phyloP scores from a whole-genome alignment of 2,797 vertebrate genomes.

The Phataginus tetradactyla region DNA sequence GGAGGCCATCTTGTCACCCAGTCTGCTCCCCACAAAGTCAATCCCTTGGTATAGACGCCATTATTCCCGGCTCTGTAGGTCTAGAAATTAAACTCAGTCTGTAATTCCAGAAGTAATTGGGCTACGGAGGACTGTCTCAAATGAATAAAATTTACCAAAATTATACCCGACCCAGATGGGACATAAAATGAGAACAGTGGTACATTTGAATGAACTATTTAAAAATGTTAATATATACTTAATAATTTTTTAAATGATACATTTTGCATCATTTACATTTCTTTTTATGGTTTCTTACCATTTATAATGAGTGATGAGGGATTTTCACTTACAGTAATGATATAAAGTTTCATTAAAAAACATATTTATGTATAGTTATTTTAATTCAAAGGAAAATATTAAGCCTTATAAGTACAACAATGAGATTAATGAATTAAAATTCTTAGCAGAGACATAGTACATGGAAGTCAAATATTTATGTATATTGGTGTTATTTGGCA shows the following conservation, averaged over 20 bases:
- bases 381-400: not conserved
- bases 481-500: not conserved
- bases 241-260: not conserved
- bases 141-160: not conserved
- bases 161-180: not conserved
- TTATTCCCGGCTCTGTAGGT: not conserved
- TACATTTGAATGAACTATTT: not conserved
- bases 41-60: not conserved
- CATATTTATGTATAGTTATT: not conserved
- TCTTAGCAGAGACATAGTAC: not conserved
- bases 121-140: not conserved
- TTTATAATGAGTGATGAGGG: not conserved
- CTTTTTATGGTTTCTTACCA: not conserved
- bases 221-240: not conserved
- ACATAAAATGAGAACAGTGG: not conserved
- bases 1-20: not conserved
- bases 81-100: not conserved
- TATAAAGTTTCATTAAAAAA: not conserved
- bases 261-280: not conserved
- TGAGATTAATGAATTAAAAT: slow-evolving; percentile 7
- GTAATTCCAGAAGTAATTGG: not conserved
- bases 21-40: not conserved
- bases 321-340: not conserved
- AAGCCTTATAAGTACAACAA: not conserved
- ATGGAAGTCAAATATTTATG: not conserved